Evolutionary conservation across 2,797 vertebrate species (phyloP), one percentile per base, ranked within the genome.

Genomic region (Xyrichtys novacula): DNA sequence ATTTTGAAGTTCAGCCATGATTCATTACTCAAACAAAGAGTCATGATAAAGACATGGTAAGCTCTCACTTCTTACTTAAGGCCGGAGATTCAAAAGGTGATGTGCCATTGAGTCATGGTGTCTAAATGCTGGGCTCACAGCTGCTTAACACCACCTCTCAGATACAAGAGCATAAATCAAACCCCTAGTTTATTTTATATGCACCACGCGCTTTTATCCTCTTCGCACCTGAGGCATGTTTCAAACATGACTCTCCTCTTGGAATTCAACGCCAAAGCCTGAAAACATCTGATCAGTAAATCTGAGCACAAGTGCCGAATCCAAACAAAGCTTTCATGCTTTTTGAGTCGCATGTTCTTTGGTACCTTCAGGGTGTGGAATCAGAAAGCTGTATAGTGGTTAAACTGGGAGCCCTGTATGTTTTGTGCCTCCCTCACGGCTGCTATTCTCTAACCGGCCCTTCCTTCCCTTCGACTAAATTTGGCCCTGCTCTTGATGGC

Each of bases 391-490:
- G 57, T 71, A 44, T 71, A 44, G 65, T 46, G 66, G 47, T 78
- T 76, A 49, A 55, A 65, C 60, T 67, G 50, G 4, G 42, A 68
- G 68, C 65, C 14, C 66, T 1, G 15, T 89, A 89, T 86, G 82
- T 88, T 86, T 66, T 65, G 78, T 48, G 68, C 12, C 78, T 83
- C 83, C 80, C 82, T 68, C 66, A 2, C 47, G 62, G 83, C 82
- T 85, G 62, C 79, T 59, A 47, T 87, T 88, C 88, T 88, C 81
- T 77, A 84, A 78, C 74, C 80, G 70, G 84, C 87, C 88, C 90
- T 93, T 93, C 91, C 92, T 94, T 92, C 91, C 93, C 80, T 68
- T 78, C 22, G 3, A 83, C 91, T 93, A 92, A 91, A 94, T 90
- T 84, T 88, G 90, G 79, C 81, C 67, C 31, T 15, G 71, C 73